Evolutionary conservation across 2,888 invertebrate species (phyloP).

Genomic region (Mantis religiosa): DNA sequence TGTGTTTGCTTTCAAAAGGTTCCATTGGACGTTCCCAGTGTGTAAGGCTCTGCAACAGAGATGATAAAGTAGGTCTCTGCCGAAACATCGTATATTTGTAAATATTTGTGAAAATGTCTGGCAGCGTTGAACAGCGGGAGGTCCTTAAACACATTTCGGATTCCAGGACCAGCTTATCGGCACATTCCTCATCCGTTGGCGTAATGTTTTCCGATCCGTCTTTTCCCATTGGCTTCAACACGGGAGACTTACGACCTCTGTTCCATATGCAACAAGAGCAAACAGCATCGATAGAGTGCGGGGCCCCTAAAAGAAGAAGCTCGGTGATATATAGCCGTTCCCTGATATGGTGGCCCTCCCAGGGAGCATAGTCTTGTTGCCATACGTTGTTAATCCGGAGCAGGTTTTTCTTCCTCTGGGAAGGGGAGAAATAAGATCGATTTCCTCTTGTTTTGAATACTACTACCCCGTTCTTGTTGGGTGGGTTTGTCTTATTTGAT

Average conservation of each 20-base stretch:
- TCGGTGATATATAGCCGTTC: slow-evolving; percentile 4
- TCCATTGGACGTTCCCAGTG: too few species aligned
- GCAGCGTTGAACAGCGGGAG: not conserved
- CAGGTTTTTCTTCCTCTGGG: not conserved
- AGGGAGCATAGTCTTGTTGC: slow-evolving; percentile 5
- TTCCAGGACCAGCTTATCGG: not conserved
- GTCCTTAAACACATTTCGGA: not conserved
- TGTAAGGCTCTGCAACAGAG: not conserved
- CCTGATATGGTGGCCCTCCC: slow-evolving; percentile 5
- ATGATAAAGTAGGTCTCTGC: not conserved
- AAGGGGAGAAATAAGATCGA: slow-evolving; percentile 21
- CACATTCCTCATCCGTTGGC: not conserved
- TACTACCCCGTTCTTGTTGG: slow-evolving; percentile 11
- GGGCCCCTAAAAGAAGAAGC: not conserved
- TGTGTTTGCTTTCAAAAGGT: too few species aligned
- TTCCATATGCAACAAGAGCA: not conserved
- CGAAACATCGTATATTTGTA: not conserved
- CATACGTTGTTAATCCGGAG: slow-evolving; percentile 6
- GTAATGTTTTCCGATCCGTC: not conserved
- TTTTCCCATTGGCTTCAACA: not conserved
- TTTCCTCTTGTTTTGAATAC: slow-evolving; percentile 4
- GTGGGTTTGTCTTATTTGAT: slow-evolving; percentile 23
- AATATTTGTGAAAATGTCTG: not conserved
- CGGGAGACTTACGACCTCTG: not conserved
- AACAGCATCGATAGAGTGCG: not conserved